Evolutionary conservation across 2,888 invertebrate species (phyloP).

Genomic region (Drosophila cracens): DNA sequence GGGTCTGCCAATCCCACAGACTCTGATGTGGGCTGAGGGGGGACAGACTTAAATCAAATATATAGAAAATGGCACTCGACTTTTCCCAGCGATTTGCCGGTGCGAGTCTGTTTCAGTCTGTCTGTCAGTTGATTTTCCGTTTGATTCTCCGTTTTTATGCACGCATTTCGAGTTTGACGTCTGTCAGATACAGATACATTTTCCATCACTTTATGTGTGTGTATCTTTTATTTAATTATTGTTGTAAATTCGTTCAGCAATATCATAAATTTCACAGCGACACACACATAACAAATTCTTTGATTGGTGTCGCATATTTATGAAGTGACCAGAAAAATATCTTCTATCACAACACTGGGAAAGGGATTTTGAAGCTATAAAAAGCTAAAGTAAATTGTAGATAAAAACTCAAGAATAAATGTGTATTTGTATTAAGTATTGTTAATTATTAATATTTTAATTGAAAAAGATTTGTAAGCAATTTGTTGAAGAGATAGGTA

Average conservation of each 20-base stretch:
- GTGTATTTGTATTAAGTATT: not conserved
- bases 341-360: conserved; percentile 15
- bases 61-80: conserved; percentile 57
- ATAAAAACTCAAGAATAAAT: not conserved
- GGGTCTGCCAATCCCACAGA: conserved; percentile 44
- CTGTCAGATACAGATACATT: conserved; percentile 70
- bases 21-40: conserved; percentile 4
- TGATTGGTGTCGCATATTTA: conserved; percentile 55
- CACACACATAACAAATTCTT: conserved; percentile 50
- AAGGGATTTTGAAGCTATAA: conserved; percentile 11
- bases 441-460: not conserved
- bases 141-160: conserved; percentile 68
- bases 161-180: conserved; percentile 73
- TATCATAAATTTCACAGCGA: conserved; percentile 63
- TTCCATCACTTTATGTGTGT: conserved; percentile 37
- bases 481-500: not conserved
- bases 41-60: conserved; percentile 47
- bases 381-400: conserved; percentile 10
- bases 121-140: conserved; percentile 46
- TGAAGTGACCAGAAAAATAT: conserved; percentile 36
- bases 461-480: not conserved
- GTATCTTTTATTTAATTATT: conserved; percentile 67
- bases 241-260: conserved; percentile 68
- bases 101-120: not conserved
- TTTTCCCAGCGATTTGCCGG: conserved; percentile 54